Conservation (phyloP, 2,797 vertebrate genomes). For the Syngnathus rostellatus region DNA sequence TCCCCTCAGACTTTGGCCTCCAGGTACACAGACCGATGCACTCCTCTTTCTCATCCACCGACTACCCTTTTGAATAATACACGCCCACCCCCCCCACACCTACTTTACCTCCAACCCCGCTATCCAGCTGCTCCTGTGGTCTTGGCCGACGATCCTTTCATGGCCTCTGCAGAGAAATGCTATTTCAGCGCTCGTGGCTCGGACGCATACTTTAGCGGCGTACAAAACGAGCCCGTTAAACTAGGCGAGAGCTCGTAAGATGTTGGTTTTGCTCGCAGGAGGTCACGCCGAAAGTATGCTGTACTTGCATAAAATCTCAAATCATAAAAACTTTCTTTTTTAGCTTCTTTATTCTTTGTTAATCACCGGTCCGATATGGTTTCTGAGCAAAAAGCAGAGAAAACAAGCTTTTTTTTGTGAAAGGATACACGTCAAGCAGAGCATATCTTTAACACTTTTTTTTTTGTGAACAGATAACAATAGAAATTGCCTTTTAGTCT, state of each 20-base stretch:
- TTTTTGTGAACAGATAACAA: too few species aligned
- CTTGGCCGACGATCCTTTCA: conserved; percentile 18
- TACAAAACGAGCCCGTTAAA: neutral
- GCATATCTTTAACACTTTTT: too few species aligned
- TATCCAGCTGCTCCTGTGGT: conserved; percentile 34
- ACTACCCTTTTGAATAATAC: conserved; percentile 25
- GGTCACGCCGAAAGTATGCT: too few species aligned
- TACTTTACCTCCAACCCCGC: conserved; percentile 12
- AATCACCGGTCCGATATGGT: too few species aligned
- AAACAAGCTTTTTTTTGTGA: too few species aligned
- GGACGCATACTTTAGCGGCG: neutral
- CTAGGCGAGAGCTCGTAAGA: neutral
- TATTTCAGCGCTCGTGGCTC: neutral
- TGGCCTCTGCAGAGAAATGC: conserved; percentile 26
- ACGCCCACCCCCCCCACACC: neutral
- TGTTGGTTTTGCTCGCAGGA: too few species aligned
- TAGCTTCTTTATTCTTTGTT: too few species aligned
- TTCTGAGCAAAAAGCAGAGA: too few species aligned
- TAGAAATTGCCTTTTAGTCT: neutral
- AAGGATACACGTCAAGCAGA: too few species aligned
- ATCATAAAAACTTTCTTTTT: too few species aligned
- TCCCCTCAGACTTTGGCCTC: conserved; percentile 79
- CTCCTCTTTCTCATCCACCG: conserved; percentile 33
- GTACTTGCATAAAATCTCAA: too few species aligned
- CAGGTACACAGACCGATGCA: conserved; percentile 77